Evolutionary conservation across 2,888 invertebrate genomes (phyloP), one percentile per base, ranked within the genome.

Genomic region (Prosapia bicincta): DNA sequence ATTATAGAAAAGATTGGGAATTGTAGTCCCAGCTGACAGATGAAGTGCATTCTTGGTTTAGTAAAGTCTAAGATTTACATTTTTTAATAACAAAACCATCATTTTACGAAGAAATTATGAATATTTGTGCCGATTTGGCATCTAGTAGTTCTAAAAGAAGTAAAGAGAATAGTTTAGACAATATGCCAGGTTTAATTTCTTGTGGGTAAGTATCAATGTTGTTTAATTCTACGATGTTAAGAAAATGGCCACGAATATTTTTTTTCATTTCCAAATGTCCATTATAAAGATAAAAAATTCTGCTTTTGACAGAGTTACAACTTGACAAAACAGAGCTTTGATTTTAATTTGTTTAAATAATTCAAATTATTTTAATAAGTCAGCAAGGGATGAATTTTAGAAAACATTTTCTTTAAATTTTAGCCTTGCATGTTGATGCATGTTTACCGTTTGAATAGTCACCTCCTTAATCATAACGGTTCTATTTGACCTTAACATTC

Each of bases 181-280:
- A 30, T 66, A 72, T 72, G 72, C 72, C 72, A 28, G 72, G 72
- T 72, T 72, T 72, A 72, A 72, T 72, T 66, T 72, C 72, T 66
- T 66, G 72, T 72, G 66, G 72, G 72, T 72, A 66, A 72, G 72
- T 72, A 72, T 54, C n/a, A 5, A 54, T 54, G 20, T n/a, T n/a
- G n/a, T 54, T 54, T 54, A 54, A 20, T 54, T n/a, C 6, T 20
- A 20, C 20, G n/a, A 20, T 54, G 7, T 2, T 20, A 20, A 54
- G 54, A 54, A 54, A 54, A 54, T 54, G 54, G 54, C 54, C 54
- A 54, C 54, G n/a, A n/a, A n/a, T n/a, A n/a, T n/a, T n/a, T n/a
- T n/a, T n/a, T n/a, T n/a, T n/a, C n/a, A n/a, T n/a, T n/a, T n/a
- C n/a, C n/a, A n/a, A n/a, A n/a, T n/a, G n/a, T n/a, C n/a, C n/a